Evolutionary conservation across 2,888 invertebrate genomes (phyloP), one percentile per base, ranked within the genome.

Genomic region (Ormyrus pomaceus): DNA sequence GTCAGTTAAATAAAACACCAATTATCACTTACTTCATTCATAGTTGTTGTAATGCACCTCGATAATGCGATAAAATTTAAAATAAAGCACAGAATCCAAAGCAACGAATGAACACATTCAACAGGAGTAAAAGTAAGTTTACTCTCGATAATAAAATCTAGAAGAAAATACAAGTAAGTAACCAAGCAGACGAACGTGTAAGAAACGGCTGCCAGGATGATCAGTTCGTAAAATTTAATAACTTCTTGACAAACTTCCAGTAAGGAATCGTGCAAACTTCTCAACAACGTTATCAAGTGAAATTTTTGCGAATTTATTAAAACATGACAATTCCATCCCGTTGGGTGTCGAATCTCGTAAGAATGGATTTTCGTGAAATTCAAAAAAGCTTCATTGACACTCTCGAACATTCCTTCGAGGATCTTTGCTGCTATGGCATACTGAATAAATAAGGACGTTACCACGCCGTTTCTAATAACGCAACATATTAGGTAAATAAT

Each of bases 371-470:
- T 51, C 2, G 45, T 10, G n/a, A 79, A 11, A 58, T 45, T 51
- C 34, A 5, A 2, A 8, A 79, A 19, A 6, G 34, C 51, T 2
- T 46, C 34, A 56, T 79, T 79, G 0, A 79, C 53, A 5, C 46
- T 75, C 10, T 56, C 46, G 13, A 75, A 75, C 19, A 59, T 70
- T 10, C 48, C 11, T 0, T 5, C 5, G 3, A 79, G 46, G 34
- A 79, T 45, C 34, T 55, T 70, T 0, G 70, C 59, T 1, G 75
- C 65, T 1, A 70, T 11, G 0, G 53, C 19, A 13, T 79, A 79
- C 10, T 74, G 79, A 6, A 75, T 6, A 13, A 70, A 6, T 7
- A 79, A n/a, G 70, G 70, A 79, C 0, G 34, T 68, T 0, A 79
- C 48, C 0, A 79, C 59, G 5, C 34, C 46, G 11, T 79, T 74